A percentile compares a stretch with the other conserved stretches of the same genome.
Evolutionary conservation across 2,113 vertebrate genomes (phyloP).

Genomic region (Equus quagga): DNA sequence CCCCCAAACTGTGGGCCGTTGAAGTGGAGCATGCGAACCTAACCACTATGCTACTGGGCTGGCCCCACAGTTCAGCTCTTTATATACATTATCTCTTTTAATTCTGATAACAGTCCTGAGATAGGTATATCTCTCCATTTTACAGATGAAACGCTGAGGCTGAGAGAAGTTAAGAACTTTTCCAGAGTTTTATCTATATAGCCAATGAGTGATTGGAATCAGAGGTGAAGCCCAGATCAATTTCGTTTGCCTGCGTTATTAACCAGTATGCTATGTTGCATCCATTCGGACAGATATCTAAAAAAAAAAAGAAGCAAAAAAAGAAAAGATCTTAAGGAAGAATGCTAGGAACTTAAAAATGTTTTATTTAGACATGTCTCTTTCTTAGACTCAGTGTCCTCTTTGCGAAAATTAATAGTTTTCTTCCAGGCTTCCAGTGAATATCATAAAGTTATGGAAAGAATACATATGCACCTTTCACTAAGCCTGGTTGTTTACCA

Average conservation of each 20-base stretch:
- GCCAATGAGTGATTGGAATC: neutral
- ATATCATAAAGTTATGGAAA: neutral
- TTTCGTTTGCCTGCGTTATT: neutral
- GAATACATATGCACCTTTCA: neutral
- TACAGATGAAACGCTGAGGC: neutral
- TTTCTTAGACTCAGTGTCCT: neutral
- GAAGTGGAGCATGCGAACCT: too few species aligned
- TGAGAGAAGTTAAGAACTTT: constrained; percentile 10
- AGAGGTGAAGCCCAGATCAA: neutral
- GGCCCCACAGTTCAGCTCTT: neutral
- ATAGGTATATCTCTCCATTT: neutral
- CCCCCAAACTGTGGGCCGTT: too few species aligned
- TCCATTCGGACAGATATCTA: neutral
- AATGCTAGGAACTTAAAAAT: constrained; percentile 14
- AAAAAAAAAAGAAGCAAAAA: neutral
- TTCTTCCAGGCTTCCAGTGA: neutral
- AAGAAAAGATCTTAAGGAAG: neutral
- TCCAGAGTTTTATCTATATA: neutral
- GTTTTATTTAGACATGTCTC: neutral
- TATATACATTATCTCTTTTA: constrained; percentile 15
- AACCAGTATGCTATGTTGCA: neutral
- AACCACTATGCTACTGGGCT: too few species aligned
- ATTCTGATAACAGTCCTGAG: constrained; percentile 17
- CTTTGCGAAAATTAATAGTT: neutral
- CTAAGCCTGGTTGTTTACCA: neutral